Conservation (phyloP, 2,888 invertebrate genomes). For the Myathropa florea region DNA sequence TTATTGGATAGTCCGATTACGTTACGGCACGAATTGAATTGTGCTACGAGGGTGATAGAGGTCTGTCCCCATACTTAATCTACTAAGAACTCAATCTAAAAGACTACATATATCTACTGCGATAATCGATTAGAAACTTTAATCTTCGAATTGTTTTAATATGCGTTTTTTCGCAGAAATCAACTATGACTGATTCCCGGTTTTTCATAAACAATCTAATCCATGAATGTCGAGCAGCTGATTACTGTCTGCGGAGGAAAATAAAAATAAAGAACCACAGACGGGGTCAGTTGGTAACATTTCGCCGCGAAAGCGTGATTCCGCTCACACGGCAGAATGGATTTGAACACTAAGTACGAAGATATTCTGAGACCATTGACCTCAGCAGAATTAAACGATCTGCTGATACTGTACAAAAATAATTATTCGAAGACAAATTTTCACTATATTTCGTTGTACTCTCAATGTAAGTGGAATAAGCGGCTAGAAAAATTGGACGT, state of each 20-base stretch:
- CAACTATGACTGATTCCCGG: too few relatives aligned
- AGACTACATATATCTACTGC: too few relatives aligned
- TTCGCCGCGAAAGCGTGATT: conserved; percentile 8
- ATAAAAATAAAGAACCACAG: background rate
- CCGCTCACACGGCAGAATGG: background rate
- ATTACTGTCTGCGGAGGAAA: background rate
- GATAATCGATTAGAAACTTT: too few relatives aligned
- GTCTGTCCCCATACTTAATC: too few relatives aligned
- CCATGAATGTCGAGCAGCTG: background rate
- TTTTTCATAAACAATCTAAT: too few relatives aligned
- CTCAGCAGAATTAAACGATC: conserved; percentile 74
- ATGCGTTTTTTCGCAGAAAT: too few relatives aligned
- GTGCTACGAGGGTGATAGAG: too few relatives aligned
- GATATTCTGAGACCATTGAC: conserved; percentile 76
- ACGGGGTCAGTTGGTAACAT: background rate
- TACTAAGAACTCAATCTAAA: too few relatives aligned
- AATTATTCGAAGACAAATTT: conserved; percentile 74
- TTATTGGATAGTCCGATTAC: too few relatives aligned
- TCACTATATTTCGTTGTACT: conserved; percentile 76
- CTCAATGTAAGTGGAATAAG: conserved; percentile 77
- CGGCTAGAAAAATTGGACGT: conserved; percentile 68
- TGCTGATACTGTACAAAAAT: conserved; percentile 74
- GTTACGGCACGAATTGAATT: too few relatives aligned
- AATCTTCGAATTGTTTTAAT: too few relatives aligned
- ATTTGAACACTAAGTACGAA: conserved; percentile 64